Evolutionary conservation across 2,888 invertebrate genomes (phyloP).

Genomic region (Thymelicus lineola): DNA sequence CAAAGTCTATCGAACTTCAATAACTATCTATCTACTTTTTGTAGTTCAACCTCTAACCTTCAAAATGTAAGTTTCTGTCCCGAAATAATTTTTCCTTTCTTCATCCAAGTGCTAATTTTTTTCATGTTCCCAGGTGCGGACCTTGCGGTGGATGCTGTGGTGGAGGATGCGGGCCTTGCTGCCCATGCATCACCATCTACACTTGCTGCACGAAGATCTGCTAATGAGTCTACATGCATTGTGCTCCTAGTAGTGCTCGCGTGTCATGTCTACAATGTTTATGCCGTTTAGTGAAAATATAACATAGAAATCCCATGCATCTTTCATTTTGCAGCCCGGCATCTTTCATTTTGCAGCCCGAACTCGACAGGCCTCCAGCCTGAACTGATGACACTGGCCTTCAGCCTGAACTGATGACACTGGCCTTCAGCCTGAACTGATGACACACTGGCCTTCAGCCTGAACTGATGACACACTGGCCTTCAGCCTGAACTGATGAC

Average conservation of each 20-base stretch:
- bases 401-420: constrained; percentile 7
- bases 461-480: background rate
- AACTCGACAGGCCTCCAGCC: background rate
- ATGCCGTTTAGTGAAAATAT: constrained; percentile 43
- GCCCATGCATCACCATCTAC: constrained; percentile 74
- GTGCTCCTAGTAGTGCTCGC: constrained; percentile 22
- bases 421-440: constrained; percentile 7
- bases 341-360: background rate
- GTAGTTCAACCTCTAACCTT: constrained; percentile 1
- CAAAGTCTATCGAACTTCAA: constrained; percentile 9
- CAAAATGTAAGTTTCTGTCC: constrained; percentile 25
- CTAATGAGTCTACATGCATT: constrained; percentile 44
- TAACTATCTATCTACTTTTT: background rate
- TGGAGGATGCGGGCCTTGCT: constrained; percentile 57
- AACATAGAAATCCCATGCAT: background rate
- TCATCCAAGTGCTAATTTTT: constrained; percentile 1
- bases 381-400: constrained; percentile 5
- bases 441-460: constrained; percentile 1
- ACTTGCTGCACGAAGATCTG: constrained; percentile 80
- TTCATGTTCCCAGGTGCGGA: constrained; percentile 61
- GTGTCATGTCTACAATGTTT: constrained; percentile 41
- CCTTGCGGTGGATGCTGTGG: constrained; percentile 52
- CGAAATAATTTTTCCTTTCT: too few relatives aligned
- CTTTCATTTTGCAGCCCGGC: background rate
- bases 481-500: background rate